Evolutionary conservation across 1,140 invertebrate species (phyloP).

Genomic region (Drosophila repleta): DNA sequence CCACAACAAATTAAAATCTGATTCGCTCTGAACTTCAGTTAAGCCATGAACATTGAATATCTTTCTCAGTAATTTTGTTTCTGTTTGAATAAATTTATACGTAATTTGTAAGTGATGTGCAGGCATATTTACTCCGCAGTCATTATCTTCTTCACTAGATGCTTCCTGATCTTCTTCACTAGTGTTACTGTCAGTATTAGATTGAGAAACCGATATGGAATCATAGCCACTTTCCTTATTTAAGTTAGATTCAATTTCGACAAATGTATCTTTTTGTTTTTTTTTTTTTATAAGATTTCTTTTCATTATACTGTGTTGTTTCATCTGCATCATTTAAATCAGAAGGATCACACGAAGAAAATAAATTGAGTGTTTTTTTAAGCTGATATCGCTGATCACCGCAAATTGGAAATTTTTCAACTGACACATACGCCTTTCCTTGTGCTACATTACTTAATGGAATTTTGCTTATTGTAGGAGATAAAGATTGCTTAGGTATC

Average conservation of each 20-base stretch:
- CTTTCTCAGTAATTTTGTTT: conserved; percentile 90
- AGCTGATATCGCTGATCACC: conserved; percentile 29
- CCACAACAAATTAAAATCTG: conserved; percentile 95
- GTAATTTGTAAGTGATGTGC: conserved; percentile 90
- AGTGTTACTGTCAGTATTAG: conserved; percentile 25
- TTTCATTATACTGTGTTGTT: conserved; percentile 48
- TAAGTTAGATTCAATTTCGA: conserved; percentile 35
- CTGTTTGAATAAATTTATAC: conserved; percentile 92
- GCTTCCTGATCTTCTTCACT: conserved; percentile 58
- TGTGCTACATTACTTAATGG: conserved; percentile 28
- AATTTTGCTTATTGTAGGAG: conserved; percentile 25
- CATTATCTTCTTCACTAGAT: conserved; percentile 63
- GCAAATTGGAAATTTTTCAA: conserved; percentile 39
- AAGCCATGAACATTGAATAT: conserved; percentile 90
- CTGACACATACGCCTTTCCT: conserved; percentile 40
- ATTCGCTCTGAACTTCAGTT: conserved; percentile 86
- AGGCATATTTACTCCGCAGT: conserved; percentile 85
- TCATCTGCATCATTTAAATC: conserved; percentile 76
- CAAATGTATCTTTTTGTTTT: conserved; percentile 36
- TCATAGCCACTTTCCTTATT: conserved; percentile 64
- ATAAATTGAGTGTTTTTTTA: conserved; percentile 50
- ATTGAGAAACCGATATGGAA: conserved; percentile 26
- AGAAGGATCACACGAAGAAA: conserved; percentile 76
- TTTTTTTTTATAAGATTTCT: conserved; percentile 39
- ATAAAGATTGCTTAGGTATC: neutral